These are phyloP conservation scores for Leucoma salicis DNA, from an alignment of 2,888 invertebrate species.

Conservation along the genomic window DNA sequence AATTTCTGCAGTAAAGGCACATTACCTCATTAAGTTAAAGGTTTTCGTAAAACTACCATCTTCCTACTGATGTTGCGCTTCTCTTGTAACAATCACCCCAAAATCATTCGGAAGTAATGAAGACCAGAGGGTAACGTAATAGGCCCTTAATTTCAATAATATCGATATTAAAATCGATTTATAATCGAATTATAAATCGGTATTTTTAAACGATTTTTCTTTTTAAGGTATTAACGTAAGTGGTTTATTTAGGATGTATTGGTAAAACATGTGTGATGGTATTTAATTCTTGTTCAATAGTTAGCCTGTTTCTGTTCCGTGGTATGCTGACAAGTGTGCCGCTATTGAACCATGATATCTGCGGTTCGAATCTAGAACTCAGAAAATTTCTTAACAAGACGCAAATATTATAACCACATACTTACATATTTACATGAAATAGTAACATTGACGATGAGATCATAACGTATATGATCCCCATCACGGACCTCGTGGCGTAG, in stretches of 20 bases:
- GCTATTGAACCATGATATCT: too few relatives aligned
- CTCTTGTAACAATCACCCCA: neutral
- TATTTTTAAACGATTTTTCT: neutral
- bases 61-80: neutral
- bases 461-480: too few relatives aligned
- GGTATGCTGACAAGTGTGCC: too few relatives aligned
- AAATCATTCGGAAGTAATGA: slow-evolving; percentile 3
- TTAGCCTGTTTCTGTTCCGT: too few relatives aligned
- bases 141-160: slow-evolving; percentile 27
- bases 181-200: neutral
- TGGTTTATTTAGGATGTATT: slow-evolving; percentile 6
- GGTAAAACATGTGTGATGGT: slow-evolving; percentile 2
- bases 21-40: neutral
- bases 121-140: slow-evolving; percentile 12
- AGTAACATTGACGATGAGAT: too few relatives aligned
- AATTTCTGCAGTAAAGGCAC: too few relatives aligned
- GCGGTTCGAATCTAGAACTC: too few relatives aligned
- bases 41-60: neutral
- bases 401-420: too few relatives aligned
- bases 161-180: neutral
- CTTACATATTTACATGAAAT: too few relatives aligned
- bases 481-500: too few relatives aligned
- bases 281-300: too few relatives aligned
- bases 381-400: too few relatives aligned
- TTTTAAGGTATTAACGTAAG: slow-evolving; percentile 4